Evolutionary conservation across 2,888 invertebrate species (phyloP).

Genomic region (Apeira syringaria): DNA sequence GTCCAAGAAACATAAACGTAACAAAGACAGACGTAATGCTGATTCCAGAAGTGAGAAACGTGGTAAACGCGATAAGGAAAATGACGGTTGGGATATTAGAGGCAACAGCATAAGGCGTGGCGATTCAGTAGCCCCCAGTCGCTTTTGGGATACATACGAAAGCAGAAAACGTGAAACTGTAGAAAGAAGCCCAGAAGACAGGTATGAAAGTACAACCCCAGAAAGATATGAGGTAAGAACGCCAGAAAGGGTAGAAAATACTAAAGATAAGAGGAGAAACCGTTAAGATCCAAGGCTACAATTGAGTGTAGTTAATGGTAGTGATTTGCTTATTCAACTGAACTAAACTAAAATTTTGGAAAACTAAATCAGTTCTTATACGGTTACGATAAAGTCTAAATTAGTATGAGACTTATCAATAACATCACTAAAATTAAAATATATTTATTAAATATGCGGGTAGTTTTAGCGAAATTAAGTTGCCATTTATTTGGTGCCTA

Average conservation of each 20-base stretch:
- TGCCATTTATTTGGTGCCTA: too few species aligned
- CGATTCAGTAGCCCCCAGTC: slow-evolving; percentile 20
- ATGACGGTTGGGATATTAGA: slow-evolving; percentile 46
- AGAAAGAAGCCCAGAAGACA: slow-evolving; percentile 22
- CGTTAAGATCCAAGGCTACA: slow-evolving; percentile 18
- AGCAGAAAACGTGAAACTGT: slow-evolving; percentile 29
- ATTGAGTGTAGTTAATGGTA: too few species aligned
- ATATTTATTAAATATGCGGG: too few species aligned
- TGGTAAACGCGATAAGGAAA: slow-evolving; percentile 22
- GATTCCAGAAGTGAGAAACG: slow-evolving; percentile 11
- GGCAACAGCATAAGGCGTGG: slow-evolving; percentile 32
- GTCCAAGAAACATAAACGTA: slow-evolving; percentile 21
- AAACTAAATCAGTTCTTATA: too few species aligned
- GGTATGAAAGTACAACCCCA: slow-evolving; percentile 1
- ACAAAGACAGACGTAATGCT: slow-evolving; percentile 15
- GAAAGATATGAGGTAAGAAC: slow-evolving; percentile 6
- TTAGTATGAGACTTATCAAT: too few species aligned
- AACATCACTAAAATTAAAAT: too few species aligned
- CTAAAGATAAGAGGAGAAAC: slow-evolving; percentile 19
- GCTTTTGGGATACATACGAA: slow-evolving; percentile 46
- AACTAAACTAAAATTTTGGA: too few species aligned
- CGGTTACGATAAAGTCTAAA: too few species aligned
- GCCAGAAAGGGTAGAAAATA: slow-evolving; percentile 6
- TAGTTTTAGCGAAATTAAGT: too few species aligned
- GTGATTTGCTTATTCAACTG: too few species aligned